phyloP scores from a whole-genome alignment of 1,140 invertebrate species.

The Homarus americanus region DNA sequence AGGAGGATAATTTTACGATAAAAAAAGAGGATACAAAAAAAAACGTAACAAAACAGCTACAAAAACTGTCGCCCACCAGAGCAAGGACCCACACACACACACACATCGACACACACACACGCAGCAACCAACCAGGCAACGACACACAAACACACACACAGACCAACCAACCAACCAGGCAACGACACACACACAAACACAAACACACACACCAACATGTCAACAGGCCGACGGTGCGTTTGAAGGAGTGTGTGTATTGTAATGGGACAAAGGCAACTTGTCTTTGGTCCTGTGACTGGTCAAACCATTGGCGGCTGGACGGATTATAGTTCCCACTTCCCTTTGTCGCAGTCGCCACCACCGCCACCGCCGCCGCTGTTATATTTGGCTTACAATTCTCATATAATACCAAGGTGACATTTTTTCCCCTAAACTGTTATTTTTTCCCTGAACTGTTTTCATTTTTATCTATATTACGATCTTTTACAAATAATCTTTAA shows the following conservation, averaged over 20 bases:
- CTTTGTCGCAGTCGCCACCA: constrained; percentile 14
- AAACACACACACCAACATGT: too few relatives aligned
- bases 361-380: too few relatives aligned
- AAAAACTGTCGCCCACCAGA: background rate
- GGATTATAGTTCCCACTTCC: constrained; percentile 25
- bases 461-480: too few relatives aligned
- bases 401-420: too few relatives aligned
- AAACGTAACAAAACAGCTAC: background rate
- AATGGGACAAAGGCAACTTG: constrained; percentile 58
- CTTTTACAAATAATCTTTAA: too few relatives aligned
- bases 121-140: background rate
- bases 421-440: too few relatives aligned
- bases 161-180: background rate
- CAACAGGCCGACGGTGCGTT: constrained; percentile 66
- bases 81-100: background rate
- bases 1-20: too few relatives aligned
- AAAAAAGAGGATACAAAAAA: too few relatives aligned
- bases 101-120: background rate
- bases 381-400: too few relatives aligned
- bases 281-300: constrained; percentile 65
- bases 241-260: constrained; percentile 64
- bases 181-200: background rate
- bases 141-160: background rate
- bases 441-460: too few relatives aligned
- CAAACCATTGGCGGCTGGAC: background rate